Evolutionary conservation across 1,140 invertebrate species (phyloP).

Genomic region (Wiebesia pumilae): DNA sequence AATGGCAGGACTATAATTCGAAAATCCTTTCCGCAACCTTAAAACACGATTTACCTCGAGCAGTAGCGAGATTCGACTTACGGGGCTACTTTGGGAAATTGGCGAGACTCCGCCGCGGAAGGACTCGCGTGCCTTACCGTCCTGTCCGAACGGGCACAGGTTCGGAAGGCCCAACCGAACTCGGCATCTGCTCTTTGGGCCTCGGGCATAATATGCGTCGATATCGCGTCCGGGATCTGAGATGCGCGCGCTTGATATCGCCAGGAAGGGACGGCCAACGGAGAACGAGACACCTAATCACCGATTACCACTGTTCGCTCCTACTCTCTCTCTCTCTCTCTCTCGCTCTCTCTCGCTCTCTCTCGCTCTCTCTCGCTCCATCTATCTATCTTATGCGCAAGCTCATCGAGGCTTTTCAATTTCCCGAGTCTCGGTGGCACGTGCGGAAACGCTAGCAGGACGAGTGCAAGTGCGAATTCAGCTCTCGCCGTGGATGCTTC

Average conservation of each 20-base stretch:
- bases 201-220: slow-evolving; percentile 51
- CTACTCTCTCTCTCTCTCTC: neutral
- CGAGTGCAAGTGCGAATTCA: neutral
- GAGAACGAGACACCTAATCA: slow-evolving; percentile 46
- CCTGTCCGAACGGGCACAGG: neutral
- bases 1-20: no score
- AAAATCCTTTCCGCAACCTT: no score
- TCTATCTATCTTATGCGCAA: neutral
- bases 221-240: slow-evolving; percentile 70
- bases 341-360: neutral
- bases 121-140: neutral
- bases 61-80: no score
- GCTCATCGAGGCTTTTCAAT: neutral
- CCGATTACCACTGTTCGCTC: slow-evolving; percentile 34
- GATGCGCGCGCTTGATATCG: slow-evolving; percentile 72
- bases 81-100: neutral
- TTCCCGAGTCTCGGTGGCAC: neutral
- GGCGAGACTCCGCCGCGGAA: neutral
- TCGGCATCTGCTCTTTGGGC: slow-evolving; percentile 67
- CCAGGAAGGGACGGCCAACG: slow-evolving; percentile 37
- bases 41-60: no score
- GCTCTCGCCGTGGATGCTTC: neutral
- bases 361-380: slow-evolving; percentile 16
- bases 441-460: neutral
- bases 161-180: slow-evolving; percentile 67